phyloP scores from a whole-genome alignment of 2,888 invertebrate species.

The Artemia sp. region DNA sequence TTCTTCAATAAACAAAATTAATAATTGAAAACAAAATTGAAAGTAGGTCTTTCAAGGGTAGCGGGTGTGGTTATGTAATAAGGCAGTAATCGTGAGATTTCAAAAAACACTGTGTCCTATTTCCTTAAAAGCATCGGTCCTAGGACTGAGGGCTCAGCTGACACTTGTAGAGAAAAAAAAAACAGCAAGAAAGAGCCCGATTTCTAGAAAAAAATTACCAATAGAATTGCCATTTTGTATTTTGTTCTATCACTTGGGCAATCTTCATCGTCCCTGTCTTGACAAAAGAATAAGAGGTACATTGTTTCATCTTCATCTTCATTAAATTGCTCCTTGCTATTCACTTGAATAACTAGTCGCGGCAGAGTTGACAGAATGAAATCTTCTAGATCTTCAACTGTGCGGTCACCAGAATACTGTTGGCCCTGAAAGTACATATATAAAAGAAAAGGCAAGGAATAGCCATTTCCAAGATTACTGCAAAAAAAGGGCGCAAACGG shows the following conservation, averaged over 20 bases:
- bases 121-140: too few species aligned
- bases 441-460: too few species aligned
- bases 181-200: too few species aligned
- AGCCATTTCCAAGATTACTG: too few species aligned
- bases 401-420: constrained; percentile 43
- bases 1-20: too few species aligned
- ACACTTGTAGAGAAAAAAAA: constrained; percentile 26
- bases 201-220: constrained; percentile 38
- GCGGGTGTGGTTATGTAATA: too few species aligned
- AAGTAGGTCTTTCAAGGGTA: too few species aligned
- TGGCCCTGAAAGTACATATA: constrained; percentile 35
- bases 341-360: constrained; percentile 33
- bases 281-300: constrained; percentile 40
- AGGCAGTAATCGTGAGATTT: too few species aligned
- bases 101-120: too few species aligned
- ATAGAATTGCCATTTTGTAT: constrained; percentile 50
- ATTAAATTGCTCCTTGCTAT: constrained; percentile 32
- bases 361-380: constrained; percentile 45
- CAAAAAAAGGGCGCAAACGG: too few species aligned
- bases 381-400: constrained; percentile 41
- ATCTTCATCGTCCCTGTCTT: constrained; percentile 36
- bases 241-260: constrained; percentile 41
- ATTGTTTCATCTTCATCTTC: constrained; percentile 27
- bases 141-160: too few species aligned
- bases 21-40: too few species aligned